Evolutionary conservation across 2,113 vertebrate species (phyloP).

Genomic region (Spermophilus dauricus): DNA sequence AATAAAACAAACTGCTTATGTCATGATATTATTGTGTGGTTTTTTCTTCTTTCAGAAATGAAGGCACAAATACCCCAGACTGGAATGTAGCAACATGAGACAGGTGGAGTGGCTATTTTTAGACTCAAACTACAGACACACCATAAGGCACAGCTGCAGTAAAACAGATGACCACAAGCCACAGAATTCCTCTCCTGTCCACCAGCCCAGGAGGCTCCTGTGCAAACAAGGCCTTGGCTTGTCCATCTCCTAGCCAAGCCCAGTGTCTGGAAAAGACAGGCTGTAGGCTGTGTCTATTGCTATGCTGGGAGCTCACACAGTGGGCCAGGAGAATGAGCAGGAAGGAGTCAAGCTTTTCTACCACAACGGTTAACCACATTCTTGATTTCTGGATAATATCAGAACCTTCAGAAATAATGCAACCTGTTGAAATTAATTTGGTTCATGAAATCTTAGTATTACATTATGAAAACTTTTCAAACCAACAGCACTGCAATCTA

Average conservation of each 20-base stretch:
- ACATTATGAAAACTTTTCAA: background rate
- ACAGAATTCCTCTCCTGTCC: background rate
- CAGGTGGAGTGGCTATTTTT: conserved; percentile 69
- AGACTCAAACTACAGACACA: background rate
- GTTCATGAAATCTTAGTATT: background rate
- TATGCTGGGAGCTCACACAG: fast-evolving
- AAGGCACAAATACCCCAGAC: background rate
- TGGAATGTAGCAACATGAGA: conserved; percentile 45
- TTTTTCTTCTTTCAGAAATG: background rate
- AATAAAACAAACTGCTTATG: background rate
- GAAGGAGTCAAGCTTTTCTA: too few species aligned
- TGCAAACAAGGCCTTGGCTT: background rate
- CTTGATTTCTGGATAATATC: background rate
- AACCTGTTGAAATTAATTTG: background rate
- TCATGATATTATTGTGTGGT: background rate
- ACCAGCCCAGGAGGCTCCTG: background rate
- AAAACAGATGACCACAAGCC: background rate
- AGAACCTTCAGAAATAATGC: background rate
- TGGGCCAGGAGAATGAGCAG: fast-evolving
- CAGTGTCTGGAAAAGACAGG: background rate
- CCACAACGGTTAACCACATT: background rate
- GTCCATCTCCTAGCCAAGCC: background rate
- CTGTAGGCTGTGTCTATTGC: fast-evolving
- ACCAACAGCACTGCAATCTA: background rate
- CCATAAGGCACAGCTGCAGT: conserved; percentile 58